Evolutionary conservation across 2,113 vertebrate species (phyloP).

Genomic region (Neopipo cinnamomea): DNA sequence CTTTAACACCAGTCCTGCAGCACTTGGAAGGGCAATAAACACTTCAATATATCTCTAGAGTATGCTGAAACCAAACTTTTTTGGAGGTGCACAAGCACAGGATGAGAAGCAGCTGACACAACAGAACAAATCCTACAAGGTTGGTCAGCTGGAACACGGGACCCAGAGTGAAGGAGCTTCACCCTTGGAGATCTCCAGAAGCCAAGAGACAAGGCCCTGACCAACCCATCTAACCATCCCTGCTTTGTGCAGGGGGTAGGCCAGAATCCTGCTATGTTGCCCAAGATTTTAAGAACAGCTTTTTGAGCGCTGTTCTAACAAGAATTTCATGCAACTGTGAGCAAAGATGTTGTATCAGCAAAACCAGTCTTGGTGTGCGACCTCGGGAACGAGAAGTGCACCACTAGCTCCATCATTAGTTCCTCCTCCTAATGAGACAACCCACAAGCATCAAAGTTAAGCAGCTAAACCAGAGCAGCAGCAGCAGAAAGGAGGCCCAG

Average conservation of each 20-base stretch:
- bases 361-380: neutral
- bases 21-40: neutral
- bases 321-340: neutral
- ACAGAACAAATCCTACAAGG: neutral
- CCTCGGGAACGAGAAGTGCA: fast-evolving
- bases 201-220: neutral
- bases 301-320: neutral
- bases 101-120: neutral
- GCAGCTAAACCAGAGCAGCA: neutral
- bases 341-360: neutral
- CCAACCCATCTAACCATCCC: neutral
- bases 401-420: neutral
- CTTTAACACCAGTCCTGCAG: neutral
- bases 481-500: neutral
- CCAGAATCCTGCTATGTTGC: neutral
- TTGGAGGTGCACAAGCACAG: neutral
- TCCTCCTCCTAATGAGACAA: neutral
- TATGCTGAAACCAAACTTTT: neutral
- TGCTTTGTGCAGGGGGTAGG: neutral
- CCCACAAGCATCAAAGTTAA: neutral
- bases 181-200: neutral
- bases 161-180: neutral
- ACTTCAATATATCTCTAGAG: neutral
- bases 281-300: neutral
- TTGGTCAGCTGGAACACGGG: neutral